These are phyloP conservation scores for Diplazon laetatorius DNA, from an alignment of 2,888 invertebrate genomes.

Conservation along the genomic window DNA sequence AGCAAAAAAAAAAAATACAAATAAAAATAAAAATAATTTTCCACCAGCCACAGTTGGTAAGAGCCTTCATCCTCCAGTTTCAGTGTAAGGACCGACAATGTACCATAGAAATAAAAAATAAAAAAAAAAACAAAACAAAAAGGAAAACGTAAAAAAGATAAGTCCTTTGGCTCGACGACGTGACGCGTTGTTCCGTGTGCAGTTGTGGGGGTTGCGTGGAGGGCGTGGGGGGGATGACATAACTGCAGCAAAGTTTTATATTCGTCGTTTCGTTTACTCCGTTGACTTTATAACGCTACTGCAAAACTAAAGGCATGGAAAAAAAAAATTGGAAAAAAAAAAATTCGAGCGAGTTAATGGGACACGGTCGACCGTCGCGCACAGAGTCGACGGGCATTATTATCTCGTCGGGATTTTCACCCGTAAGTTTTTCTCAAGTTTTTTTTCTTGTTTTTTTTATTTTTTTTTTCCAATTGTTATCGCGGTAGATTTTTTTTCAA, in stretches of 20 bases:
- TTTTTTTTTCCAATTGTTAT: neutral
- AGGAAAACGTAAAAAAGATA: no score
- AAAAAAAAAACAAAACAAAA: neutral
- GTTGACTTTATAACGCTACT: constrained; percentile 8
- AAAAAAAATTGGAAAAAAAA: constrained; percentile 33
- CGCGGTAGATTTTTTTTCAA: no score
- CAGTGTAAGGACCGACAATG: neutral
- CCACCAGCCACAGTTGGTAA: neutral
- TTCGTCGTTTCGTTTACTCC: constrained; percentile 19
- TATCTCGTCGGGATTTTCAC: neutral
- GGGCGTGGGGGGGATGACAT: no score
- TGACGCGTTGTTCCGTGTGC: constrained; percentile 13
- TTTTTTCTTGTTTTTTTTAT: no score
- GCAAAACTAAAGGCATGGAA: neutral
- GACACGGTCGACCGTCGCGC: neutral
- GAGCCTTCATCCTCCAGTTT: neutral
- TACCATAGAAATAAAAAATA: neutral
- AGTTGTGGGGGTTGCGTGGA: no score
- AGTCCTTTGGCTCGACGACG: constrained; percentile 20
- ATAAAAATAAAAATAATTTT: constrained; percentile 22
- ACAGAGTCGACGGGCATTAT: neutral
- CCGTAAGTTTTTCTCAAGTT: neutral
- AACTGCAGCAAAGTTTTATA: constrained; percentile 35
- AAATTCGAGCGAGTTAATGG: constrained; percentile 33
- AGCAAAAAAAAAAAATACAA: no score